Conservation (phyloP, 2,888 invertebrate species). For the Allolobophora icterica region DNA sequence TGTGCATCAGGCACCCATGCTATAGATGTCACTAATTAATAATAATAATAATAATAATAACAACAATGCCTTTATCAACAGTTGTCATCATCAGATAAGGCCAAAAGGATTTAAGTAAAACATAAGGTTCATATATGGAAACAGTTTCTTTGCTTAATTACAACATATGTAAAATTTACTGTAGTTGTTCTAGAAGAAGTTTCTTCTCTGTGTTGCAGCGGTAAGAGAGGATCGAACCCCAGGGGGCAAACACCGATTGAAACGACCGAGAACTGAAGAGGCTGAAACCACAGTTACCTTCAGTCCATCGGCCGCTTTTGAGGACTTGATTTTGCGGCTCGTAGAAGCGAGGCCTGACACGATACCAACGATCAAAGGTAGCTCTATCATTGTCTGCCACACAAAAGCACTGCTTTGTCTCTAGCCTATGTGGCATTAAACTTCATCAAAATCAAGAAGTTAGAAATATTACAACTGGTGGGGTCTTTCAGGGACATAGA, state of each 20-base stretch:
- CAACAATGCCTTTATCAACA: not conserved
- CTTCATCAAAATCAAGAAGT: too few relatives aligned
- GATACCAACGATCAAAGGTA: slow-evolving; percentile 48
- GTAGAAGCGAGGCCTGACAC: slow-evolving; percentile 55
- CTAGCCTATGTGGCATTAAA: not conserved
- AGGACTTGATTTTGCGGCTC: slow-evolving; percentile 50
- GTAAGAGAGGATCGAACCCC: slow-evolving; percentile 65
- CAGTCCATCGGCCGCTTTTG: not conserved
- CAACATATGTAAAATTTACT: too few relatives aligned
- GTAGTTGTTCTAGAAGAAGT: not conserved
- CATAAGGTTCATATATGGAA: too few relatives aligned
- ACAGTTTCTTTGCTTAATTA: too few relatives aligned
- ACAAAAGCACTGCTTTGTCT: not conserved
- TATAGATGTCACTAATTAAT: too few relatives aligned
- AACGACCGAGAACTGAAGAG: slow-evolving; percentile 54
- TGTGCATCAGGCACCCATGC: too few relatives aligned
- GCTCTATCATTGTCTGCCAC: not conserved
- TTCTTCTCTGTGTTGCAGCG: slow-evolving; percentile 51
- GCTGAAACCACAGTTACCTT: slow-evolving; percentile 26
- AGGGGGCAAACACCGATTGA: slow-evolving; percentile 61
- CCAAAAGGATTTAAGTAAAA: not conserved
- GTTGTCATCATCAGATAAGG: not conserved
- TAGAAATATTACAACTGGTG: too few relatives aligned
- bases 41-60: too few relatives aligned
- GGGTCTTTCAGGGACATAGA: too few relatives aligned